Conservation (phyloP, 2,113 vertebrate genomes). For the Grallaria varia region DNA sequence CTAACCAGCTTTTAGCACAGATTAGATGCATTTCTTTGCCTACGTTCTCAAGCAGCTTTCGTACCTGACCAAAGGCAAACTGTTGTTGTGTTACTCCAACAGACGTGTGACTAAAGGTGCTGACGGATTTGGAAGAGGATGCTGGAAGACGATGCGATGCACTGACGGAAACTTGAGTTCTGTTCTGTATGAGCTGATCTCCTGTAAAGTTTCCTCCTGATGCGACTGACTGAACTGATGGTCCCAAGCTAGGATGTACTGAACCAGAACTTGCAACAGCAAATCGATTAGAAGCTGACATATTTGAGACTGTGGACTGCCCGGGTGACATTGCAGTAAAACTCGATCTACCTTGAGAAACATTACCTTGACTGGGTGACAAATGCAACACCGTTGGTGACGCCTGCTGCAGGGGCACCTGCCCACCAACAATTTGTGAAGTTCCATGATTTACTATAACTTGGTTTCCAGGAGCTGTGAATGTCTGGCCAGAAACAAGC, state of each 20-base stretch:
- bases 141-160: constrained; percentile 87
- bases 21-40: not conserved
- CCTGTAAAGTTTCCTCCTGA: constrained; percentile 72
- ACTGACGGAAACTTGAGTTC: constrained; percentile 76
- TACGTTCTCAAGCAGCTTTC: not conserved
- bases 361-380: constrained; percentile 76
- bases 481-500: constrained; percentile 88
- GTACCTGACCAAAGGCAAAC: constrained; percentile 78
- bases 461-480: constrained; percentile 83
- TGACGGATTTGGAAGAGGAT: constrained; percentile 78
- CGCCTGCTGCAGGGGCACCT: constrained; percentile 81
- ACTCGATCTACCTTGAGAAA: constrained; percentile 78
- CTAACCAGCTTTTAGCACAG: not conserved
- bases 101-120: constrained; percentile 73
- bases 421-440: constrained; percentile 77
- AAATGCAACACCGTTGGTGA: constrained; percentile 82
- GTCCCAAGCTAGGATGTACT: constrained; percentile 68
- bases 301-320: constrained; percentile 71
- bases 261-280: constrained; percentile 83
- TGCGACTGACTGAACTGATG: constrained; percentile 67
- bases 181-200: constrained; percentile 74
- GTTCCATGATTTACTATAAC: constrained; percentile 88
- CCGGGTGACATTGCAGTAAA: constrained; percentile 68
- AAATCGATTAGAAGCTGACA: constrained; percentile 78
- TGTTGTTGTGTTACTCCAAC: constrained; percentile 69